Conservation (phyloP, 2,797 vertebrate species). For the Hybognathus amarus region DNA sequence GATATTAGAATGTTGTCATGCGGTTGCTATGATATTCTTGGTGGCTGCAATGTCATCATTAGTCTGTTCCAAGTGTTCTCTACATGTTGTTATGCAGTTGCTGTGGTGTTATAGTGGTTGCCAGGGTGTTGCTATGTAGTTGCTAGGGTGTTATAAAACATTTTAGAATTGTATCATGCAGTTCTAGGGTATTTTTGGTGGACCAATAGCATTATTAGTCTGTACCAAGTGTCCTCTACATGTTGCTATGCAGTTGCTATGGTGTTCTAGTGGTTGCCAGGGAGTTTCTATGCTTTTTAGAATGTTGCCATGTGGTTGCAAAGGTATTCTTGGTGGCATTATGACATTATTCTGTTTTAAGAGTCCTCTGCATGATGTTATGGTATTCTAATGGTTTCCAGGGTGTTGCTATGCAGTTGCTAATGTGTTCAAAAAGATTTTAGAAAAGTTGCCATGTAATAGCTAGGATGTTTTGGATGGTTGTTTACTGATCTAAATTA, state of each 20-base stretch:
- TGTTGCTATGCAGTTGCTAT: not conserved
- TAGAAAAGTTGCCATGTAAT: not conserved
- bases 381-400: no score
- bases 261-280: no score
- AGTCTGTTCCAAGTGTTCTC: not conserved
- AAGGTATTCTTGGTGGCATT: no score
- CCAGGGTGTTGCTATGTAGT: not conserved
- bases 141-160: not conserved
- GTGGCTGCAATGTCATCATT: no score
- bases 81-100: not conserved
- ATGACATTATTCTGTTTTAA: no score
- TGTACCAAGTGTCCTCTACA: not conserved
- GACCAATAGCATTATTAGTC: no score
- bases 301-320: no score
- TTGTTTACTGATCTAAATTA: not conserved
- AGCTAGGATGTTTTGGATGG: not conserved
- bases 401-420: no score
- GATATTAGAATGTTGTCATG: no score
- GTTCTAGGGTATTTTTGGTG: not conserved
- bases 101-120: not conserved
- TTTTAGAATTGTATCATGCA: not conserved
- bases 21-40: no score
- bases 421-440: no score
- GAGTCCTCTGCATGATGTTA: no score
- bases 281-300: not conserved